A percentile compares a stretch with the other conserved stretches of the same genome.
Evolutionary conservation across 2,888 invertebrate genomes (phyloP).

Genomic region (Spatulosminthurus flaviceps): DNA sequence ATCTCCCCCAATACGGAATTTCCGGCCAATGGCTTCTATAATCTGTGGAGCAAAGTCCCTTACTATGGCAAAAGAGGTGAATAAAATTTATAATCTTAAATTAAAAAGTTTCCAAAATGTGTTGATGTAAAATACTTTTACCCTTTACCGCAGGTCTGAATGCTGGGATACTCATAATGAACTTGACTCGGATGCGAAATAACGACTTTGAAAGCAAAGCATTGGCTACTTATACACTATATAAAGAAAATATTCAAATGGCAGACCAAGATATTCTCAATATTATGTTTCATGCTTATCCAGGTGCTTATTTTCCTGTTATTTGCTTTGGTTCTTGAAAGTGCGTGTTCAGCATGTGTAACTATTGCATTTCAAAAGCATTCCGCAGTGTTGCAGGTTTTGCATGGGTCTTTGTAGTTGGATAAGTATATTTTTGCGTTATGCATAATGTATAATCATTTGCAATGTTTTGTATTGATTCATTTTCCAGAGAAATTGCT

Average conservation of each 20-base stretch:
- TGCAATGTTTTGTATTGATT: neutral
- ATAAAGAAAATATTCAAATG: conserved; percentile 90
- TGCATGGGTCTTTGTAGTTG: too few species aligned
- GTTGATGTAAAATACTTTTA: too few species aligned
- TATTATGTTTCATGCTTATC: conserved; percentile 85
- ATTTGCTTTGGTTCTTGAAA: too few species aligned
- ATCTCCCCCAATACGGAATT: conserved; percentile 92
- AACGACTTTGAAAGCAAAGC: conserved; percentile 88
- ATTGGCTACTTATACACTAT: conserved; percentile 83
- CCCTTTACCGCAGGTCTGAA: conserved; percentile 79
- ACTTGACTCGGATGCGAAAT: conserved; percentile 80
- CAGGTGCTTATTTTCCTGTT: too few species aligned
- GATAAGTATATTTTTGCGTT: neutral
- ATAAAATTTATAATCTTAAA: neutral
- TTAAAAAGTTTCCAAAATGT: too few species aligned
- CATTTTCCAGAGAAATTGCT: conserved; percentile 34
- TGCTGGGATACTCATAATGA: conserved; percentile 98
- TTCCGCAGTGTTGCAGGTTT: neutral
- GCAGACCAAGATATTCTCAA: conserved; percentile 97
- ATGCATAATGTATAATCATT: too few species aligned
- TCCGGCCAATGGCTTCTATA: conserved; percentile 92
- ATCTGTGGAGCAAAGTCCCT: conserved; percentile 93
- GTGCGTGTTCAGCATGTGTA: too few species aligned
- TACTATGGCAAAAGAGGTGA: conserved; percentile 87
- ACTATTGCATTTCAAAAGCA: conserved; percentile 44